phyloP scores from a whole-genome alignment of 2,888 invertebrate genomes.

The Oxycera nigricornis region DNA sequence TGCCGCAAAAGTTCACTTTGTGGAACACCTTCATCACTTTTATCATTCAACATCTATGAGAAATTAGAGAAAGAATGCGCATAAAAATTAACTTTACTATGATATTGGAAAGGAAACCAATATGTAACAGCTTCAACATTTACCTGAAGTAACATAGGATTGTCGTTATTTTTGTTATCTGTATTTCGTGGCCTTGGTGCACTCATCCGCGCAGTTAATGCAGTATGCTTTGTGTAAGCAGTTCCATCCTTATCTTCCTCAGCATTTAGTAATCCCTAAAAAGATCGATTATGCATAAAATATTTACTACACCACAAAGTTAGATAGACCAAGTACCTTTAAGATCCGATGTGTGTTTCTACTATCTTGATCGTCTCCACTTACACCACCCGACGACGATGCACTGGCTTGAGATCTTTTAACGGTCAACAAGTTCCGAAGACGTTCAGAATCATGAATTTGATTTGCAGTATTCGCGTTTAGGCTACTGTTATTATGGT shows the following conservation, averaged over 20 bases:
- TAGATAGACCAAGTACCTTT: constrained; percentile 51
- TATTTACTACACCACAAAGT: not conserved
- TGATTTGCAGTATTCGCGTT: constrained; percentile 42
- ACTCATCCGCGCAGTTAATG: constrained; percentile 51
- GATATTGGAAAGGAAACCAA: not conserved
- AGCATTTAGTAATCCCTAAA: constrained; percentile 53
- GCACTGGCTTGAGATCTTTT: constrained; percentile 56
- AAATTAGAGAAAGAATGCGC: constrained; percentile 31
- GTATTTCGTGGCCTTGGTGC: constrained; percentile 49
- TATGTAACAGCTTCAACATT: constrained; percentile 46
- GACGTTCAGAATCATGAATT: constrained; percentile 63
- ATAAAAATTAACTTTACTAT: constrained; percentile 13
- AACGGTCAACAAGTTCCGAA: constrained; percentile 64
- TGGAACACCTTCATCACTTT: constrained; percentile 76
- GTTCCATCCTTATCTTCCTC: constrained; percentile 60
- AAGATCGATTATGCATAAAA: no score
- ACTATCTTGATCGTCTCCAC: constrained; percentile 56
- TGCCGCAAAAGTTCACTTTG: constrained; percentile 67
- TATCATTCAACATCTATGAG: constrained; percentile 79
- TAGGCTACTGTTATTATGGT: constrained; percentile 55
- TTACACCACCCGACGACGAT: constrained; percentile 46
- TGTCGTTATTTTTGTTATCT: constrained; percentile 61
- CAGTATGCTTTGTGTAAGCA: constrained; percentile 47
- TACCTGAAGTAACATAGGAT: constrained; percentile 74
- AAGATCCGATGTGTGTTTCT: constrained; percentile 52